These are phyloP conservation scores for Papilio glaucus DNA, from an alignment of 1,140 invertebrate species.

Conservation along the genomic window DNA sequence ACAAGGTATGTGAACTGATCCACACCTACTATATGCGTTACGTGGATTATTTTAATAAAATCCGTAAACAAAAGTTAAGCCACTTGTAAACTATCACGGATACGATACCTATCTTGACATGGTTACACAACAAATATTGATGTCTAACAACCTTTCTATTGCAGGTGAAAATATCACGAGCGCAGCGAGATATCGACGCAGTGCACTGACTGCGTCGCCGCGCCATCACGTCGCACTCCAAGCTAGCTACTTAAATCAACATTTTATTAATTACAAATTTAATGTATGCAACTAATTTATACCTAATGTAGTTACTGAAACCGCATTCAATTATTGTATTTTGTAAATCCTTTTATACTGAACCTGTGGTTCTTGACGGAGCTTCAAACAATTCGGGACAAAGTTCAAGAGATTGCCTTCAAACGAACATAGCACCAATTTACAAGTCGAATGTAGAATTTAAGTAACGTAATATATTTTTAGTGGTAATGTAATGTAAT, in stretches of 20 bases:
- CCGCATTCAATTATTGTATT: neutral
- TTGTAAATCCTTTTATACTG: neutral
- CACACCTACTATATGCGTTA: conserved; percentile 1
- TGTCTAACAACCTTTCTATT: conserved; percentile 48
- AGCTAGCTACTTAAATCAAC: conserved; percentile 9
- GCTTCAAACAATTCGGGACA: conserved; percentile 9
- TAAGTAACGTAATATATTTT: conserved; percentile 64
- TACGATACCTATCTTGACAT: too few species aligned
- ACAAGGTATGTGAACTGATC: conserved; percentile 84
- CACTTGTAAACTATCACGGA: too few species aligned
- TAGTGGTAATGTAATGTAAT: conserved; percentile 62
- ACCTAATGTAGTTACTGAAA: neutral
- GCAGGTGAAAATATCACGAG: conserved; percentile 94
- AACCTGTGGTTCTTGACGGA: neutral
- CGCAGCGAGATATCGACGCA: conserved; percentile 94
- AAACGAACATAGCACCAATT: conserved; percentile 64
- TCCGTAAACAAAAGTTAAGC: too few species aligned
- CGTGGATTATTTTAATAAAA: too few species aligned
- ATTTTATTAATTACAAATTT: conserved; percentile 46
- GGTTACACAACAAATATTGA: too few species aligned
- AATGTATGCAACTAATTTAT: conserved; percentile 22
- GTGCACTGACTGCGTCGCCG: conserved; percentile 73
- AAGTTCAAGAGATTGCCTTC: conserved; percentile 39
- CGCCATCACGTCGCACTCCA: neutral
- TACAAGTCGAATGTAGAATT: conserved; percentile 57